Evolutionary conservation across 1,140 invertebrate genomes (phyloP).

Genomic region (Drosophila elegans): DNA sequence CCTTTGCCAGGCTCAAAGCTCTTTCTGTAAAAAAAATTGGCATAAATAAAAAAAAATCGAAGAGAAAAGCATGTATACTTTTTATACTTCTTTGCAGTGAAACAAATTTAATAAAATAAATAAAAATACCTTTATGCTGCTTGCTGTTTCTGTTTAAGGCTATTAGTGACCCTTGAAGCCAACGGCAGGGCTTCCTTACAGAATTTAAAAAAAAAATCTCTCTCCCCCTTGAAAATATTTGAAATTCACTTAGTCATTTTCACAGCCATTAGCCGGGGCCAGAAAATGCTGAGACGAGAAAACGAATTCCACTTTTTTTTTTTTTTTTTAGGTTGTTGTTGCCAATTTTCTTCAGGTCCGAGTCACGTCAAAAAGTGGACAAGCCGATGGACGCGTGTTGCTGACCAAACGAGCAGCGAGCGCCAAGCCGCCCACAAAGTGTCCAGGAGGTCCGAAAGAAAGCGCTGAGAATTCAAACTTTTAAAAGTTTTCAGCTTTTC

Average conservation of each 20-base stretch:
- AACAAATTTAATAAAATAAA: neutral
- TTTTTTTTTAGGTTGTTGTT: neutral
- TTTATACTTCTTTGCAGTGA: too few relatives aligned
- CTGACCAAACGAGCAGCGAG: conserved; percentile 69
- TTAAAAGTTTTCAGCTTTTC: conserved; percentile 82
- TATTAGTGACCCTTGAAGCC: conserved; percentile 55
- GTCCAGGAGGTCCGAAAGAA: conserved; percentile 6
- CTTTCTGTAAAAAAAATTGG: too few relatives aligned
- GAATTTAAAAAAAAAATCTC: conserved; percentile 18
- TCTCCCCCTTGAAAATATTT: conserved; percentile 15
- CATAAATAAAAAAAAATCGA: too few relatives aligned
- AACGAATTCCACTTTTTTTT: conserved; percentile 45
- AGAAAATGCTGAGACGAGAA: conserved; percentile 48
- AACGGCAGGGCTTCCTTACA: neutral
- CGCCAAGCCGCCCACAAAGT: conserved; percentile 33
- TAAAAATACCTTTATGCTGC: neutral
- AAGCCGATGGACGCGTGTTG: conserved; percentile 44
- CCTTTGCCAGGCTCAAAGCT: too few relatives aligned
- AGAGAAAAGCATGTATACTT: too few relatives aligned
- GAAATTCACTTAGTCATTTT: conserved; percentile 82
- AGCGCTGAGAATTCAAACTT: conserved; percentile 66
- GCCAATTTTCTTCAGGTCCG: conserved; percentile 17
- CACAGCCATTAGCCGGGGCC: conserved; percentile 71
- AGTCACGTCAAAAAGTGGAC: conserved; percentile 72
- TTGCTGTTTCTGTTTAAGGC: conserved; percentile 21